Base-by-base conservation (phyloP, 1,140 invertebrate species). In the Tetramorium parvispinum region DNA sequence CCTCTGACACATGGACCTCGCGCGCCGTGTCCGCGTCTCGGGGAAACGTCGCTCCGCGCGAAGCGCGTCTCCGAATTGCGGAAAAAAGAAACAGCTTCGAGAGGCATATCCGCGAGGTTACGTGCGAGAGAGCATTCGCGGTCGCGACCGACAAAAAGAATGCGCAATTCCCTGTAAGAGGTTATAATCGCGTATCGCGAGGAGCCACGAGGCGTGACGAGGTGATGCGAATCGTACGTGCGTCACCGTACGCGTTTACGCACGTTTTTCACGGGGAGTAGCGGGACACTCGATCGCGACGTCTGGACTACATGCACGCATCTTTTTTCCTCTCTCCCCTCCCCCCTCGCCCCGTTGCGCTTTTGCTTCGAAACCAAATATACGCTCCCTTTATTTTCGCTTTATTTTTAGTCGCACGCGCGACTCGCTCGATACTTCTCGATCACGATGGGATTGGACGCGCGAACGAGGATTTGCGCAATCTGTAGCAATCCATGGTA, bases 1-100 rank as follows among this genome's bases (percentile, higher is more conserved):
- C 91, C 65, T 87, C 85, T 68, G 24, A 24, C 88, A 83, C 86
- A 91, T 91, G 89, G 82, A 46, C 7, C n/a, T 46, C 18, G 13
- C 21, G 76, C 5, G 32, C 32, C 32, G 32, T 4, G 32, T 32
- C 32, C 3, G 32, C 32, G 4, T 32, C 32, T 32, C 32, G 32
- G 43, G 43, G 11, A 11, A 46, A 46, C 8, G 43, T 8, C 6
- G 43, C 10, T n/a, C n/a, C n/a, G n/a, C n/a, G n/a, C n/a, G n/a
- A n/a, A n/a, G 8, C 43, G 43, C 49, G 5, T 0, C 49, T 16
- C 16, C 13, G 13, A 32, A 32, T 32, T 0, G 3, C 32, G 32
- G 4, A 32, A 32, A 32, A 32, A 32, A 32, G 4, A 32, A 32
- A 32, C 32, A 32, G 0, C 32, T 53, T n/a, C 51, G 49, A 49